These are phyloP conservation scores for Gallinago media DNA, from an alignment of 2,113 vertebrate genomes.

Conservation along the genomic window DNA sequence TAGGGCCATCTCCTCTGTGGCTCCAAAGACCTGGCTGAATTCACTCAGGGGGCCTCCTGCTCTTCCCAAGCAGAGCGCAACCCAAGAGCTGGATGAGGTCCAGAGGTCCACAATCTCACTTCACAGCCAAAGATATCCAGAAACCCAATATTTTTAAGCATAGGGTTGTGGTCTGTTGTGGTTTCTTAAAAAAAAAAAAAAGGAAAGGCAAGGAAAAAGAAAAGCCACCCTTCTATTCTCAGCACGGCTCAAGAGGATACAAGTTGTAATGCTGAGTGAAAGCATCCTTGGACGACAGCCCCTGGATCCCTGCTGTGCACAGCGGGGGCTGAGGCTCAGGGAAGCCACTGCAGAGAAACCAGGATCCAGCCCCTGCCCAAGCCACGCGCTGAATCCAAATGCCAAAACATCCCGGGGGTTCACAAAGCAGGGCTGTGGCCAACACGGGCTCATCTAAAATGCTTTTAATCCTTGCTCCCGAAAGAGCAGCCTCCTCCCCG, in stretches of 20 bases:
- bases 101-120: background rate
- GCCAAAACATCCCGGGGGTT: background rate
- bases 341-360: background rate
- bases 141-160: background rate
- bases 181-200: background rate
- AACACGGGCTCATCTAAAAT: constrained; percentile 15
- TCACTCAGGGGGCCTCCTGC: background rate
- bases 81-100: background rate
- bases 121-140: background rate
- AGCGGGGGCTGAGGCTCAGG: constrained; percentile 14
- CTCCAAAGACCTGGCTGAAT: background rate
- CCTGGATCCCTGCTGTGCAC: constrained; percentile 30
- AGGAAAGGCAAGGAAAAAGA: background rate
- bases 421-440: background rate
- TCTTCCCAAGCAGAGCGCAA: constrained; percentile 23
- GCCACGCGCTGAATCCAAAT: constrained; percentile 6
- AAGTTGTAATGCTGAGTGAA: constrained; percentile 37
- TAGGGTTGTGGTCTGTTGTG: background rate
- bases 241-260: background rate
- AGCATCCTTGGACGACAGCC: constrained; percentile 37
- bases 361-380: constrained; percentile 19
- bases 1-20: background rate
- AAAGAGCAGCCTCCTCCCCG: background rate
- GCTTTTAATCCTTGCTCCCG: constrained; percentile 26
- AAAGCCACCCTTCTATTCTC: constrained; percentile 26